Evolutionary conservation across 1,140 invertebrate genomes (phyloP).

Genomic region (Potamilus streckersoni): DNA sequence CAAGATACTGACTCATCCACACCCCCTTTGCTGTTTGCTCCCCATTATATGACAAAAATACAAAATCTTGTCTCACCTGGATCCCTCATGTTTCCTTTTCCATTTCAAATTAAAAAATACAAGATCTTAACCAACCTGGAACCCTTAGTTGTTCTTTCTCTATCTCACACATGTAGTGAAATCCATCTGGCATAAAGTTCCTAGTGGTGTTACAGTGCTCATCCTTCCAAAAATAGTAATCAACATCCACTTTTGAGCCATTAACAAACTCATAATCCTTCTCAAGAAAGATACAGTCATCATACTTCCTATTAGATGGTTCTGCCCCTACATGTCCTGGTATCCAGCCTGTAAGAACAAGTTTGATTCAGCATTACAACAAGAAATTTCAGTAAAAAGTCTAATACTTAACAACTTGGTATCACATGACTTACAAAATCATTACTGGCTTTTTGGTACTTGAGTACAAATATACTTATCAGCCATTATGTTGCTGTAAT

Average conservation of each 20-base stretch:
- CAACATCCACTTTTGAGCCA: conserved; percentile 10
- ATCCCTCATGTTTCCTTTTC: neutral
- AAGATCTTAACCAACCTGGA: neutral
- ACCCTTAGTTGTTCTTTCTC: neutral
- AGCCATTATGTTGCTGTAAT: no score
- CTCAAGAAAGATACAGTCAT: conserved; percentile 19
- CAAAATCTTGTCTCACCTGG: neutral
- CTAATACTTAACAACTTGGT: no score
- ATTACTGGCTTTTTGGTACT: no score
- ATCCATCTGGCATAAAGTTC: conserved; percentile 12
- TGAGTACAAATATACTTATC: no score
- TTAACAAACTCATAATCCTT: conserved; percentile 9
- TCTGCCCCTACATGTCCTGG: conserved; percentile 15
- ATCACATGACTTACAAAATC: no score
- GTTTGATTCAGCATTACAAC: neutral
- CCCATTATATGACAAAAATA: no score
- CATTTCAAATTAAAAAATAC: no score
- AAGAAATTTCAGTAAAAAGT: no score
- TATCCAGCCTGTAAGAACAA: conserved; percentile 17
- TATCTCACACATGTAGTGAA: conserved; percentile 24
- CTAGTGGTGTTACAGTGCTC: conserved; percentile 8
- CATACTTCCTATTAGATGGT: conserved; percentile 13
- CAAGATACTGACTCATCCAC: no score
- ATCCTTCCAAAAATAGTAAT: conserved; percentile 20
- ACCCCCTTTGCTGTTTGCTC: no score